These are phyloP conservation scores for Dufourea novaeangliae DNA, from an alignment of 1,140 invertebrate species.

Conservation along the genomic window DNA sequence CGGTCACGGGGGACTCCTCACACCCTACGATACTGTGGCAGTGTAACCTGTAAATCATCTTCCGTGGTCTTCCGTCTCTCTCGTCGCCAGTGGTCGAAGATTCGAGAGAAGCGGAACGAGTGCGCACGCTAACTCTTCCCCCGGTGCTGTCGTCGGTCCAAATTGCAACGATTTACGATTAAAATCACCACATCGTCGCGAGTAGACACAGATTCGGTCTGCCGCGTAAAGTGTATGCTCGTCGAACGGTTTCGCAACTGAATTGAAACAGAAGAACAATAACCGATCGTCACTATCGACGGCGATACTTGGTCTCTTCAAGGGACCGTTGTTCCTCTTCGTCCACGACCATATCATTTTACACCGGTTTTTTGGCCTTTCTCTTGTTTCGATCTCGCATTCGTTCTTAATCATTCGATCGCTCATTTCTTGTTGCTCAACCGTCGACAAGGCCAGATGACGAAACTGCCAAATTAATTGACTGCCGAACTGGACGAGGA, in stretches of 20 bases:
- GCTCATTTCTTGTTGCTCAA: constrained; percentile 42
- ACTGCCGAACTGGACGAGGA: constrained; percentile 56
- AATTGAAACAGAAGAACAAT: too few species aligned
- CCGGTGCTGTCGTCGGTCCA: constrained; percentile 71
- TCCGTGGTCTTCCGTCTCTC: constrained; percentile 62
- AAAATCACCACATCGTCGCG: constrained; percentile 63
- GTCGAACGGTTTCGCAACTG: constrained; percentile 6
- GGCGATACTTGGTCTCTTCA: constrained; percentile 9
- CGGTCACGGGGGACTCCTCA: constrained; percentile 91
- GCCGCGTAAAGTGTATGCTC: background rate
- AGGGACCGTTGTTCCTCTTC: constrained; percentile 41
- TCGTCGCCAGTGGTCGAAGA: constrained; percentile 55
- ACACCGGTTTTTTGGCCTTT: constrained; percentile 47
- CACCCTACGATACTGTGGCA: constrained; percentile 98
- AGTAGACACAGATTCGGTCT: constrained; percentile 64
- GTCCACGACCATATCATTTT: constrained; percentile 49
- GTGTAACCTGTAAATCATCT: constrained; percentile 92
- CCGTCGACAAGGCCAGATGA: constrained; percentile 34
- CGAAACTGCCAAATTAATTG: constrained; percentile 57
- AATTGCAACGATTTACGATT: constrained; percentile 72
- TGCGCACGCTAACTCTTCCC: constrained; percentile 64
- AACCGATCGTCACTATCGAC: background rate
- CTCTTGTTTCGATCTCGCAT: constrained; percentile 24
- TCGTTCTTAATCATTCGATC: constrained; percentile 22
- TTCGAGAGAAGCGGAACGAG: constrained; percentile 61